Evolutionary conservation across 2,888 invertebrate species (phyloP), one percentile per base, ranked within the genome.

Genomic region (Hermaeophaga mercurialis): DNA sequence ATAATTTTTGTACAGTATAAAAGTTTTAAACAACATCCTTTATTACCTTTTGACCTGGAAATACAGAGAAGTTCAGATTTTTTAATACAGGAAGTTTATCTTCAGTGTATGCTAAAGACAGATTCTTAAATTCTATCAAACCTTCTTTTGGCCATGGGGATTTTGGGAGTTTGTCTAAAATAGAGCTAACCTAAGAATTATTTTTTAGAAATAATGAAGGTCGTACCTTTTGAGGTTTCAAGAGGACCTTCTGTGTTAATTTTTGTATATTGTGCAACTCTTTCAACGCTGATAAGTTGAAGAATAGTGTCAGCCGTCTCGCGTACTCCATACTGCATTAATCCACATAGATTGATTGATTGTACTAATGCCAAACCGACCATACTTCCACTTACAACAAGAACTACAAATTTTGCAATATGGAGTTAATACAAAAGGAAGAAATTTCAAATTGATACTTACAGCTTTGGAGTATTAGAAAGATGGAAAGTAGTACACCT

Each of bases 301-400:
- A 86, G 85, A 39, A 87, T 80, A 12, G 85, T 84, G 71, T 93
- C 92, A 0, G 91, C 88, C 26, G 88, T 84, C 75, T 91, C 90
- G 56, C 90, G 82, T 67, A 92, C 86, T 3, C 90, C 90, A 78
- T 88, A 85, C 72, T 91, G 91, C 54, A 92, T 83, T 87, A 91
- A 88, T 59, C 89, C 91, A 54, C 72, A 48, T n/a, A 61, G 15
- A 14, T 56, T 56, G 9, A 61, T 24, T n/a, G 53, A 48, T 33
- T 61, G 61, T 38, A 55, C 70, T 12, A 73, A 61, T 1, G 73
- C 73, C 3, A 73, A 46, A 33, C 73, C 73, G 4, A 71, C 69
- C 9, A 71, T 61, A 58, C 71, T 72, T 4, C 68, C 69, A 58
- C 61, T 67, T 15, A 66, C 66, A 12, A 39, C 19, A 12, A 41